Evolutionary conservation across 2,888 invertebrate species (phyloP).

Genomic region (Latrodectus elegans): DNA sequence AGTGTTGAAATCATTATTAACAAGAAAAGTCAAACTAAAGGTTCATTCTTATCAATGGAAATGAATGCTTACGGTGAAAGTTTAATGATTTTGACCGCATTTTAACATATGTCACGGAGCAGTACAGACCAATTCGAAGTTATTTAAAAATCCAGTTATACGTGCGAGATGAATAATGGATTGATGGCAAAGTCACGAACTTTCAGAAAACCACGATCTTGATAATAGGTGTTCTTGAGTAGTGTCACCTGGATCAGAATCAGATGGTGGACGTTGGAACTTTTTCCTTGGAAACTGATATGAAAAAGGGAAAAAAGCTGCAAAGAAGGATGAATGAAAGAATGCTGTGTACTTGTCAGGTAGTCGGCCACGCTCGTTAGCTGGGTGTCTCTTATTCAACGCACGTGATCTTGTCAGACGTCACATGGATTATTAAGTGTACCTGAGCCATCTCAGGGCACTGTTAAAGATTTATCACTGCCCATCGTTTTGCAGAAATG

Average conservation of each 20-base stretch:
- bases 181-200: not conserved
- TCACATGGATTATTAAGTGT: conserved; percentile 63
- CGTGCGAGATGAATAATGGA: not conserved
- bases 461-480: conserved; percentile 55
- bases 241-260: not conserved
- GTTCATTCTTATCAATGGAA: no score
- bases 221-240: not conserved
- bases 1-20: no score
- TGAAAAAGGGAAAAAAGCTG: conserved; percentile 4
- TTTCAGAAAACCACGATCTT: not conserved
- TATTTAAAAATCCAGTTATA: no score
- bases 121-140: no score
- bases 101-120: no score
- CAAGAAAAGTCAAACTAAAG: no score
- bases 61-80: no score
- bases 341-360: conserved; percentile 56
- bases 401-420: conserved; percentile 57
- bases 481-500: conserved; percentile 15
- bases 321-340: conserved; percentile 28
- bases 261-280: not conserved
- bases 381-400: conserved; percentile 39
- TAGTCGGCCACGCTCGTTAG: conserved; percentile 59
- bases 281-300: not conserved
- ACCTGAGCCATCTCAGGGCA: conserved; percentile 52
- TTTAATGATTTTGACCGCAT: no score